Percentiles rank a stretch among this genome's conserved stretches.
These are phyloP conservation scores for Axis porcinus DNA, from an alignment of 2,113 vertebrate genomes.

Conservation along the genomic window DNA sequence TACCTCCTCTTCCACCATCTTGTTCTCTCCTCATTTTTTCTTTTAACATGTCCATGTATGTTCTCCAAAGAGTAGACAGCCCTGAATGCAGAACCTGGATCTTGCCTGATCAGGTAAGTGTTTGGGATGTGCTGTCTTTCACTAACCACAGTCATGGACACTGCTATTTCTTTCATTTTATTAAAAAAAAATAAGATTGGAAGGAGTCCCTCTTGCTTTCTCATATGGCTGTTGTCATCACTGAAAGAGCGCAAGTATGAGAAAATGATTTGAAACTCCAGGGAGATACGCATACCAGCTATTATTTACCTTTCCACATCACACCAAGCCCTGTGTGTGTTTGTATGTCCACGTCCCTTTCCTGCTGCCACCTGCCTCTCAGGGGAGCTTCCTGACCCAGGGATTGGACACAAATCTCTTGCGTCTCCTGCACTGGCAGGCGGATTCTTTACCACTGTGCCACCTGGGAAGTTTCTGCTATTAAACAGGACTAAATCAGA, in stretches of 20 bases:
- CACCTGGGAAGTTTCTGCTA: background rate
- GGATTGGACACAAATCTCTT: background rate
- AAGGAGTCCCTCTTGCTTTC: background rate
- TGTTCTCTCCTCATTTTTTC: background rate
- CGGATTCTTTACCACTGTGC: background rate
- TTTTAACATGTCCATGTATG: background rate
- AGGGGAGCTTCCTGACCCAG: background rate
- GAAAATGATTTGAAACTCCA: background rate
- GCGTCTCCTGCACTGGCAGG: background rate
- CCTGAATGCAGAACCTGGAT: background rate
- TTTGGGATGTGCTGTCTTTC: background rate
- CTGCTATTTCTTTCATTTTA: background rate
- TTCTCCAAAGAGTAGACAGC: background rate
- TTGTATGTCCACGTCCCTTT: background rate
- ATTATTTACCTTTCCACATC: background rate
- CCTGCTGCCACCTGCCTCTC: background rate
- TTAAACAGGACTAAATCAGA: background rate
- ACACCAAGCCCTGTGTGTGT: background rate
- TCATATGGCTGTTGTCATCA: background rate
- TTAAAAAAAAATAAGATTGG: background rate
- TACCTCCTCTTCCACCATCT: rapidly evolving
- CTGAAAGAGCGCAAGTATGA: background rate
- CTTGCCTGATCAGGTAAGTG: background rate
- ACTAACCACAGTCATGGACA: background rate
- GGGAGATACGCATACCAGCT: background rate